Base-by-base conservation (phyloP, 2,797 vertebrate species). In the Sandelia bainsii region DNA sequence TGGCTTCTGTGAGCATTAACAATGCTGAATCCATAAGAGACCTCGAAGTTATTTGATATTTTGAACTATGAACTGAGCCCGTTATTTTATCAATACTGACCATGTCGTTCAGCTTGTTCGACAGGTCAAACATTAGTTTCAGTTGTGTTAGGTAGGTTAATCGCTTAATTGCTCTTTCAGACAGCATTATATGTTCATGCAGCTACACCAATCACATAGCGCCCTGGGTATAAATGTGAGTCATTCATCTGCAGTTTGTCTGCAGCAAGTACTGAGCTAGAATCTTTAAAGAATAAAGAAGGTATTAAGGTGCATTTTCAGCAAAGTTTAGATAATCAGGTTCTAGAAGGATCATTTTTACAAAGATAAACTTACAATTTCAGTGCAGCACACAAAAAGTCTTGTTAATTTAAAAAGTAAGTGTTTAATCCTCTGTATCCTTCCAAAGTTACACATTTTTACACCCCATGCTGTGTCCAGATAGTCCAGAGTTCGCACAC, bases 141-240 rank as follows among this genome's bases (percentile, higher is more conserved):
- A 11, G 42, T 63, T 1, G 54, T n/a, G 22, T 61, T 17, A 54
- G 8, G 25, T 1, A 27, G 48, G 44, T 49, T 62, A 72, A 64
- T 29, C 29, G 37, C 60, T 56, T 40, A 57, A 37, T 49, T 52
- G 54, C 22, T 45, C 50, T 23, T 75, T 66, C 62, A 20, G 40
- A 29, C 12, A 40, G 53, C 32, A 48, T 14, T 11, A 34, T 8
- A 11, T 12, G 39, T 54, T 49, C 44, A 56, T 9, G 25, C 23
- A n/a, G 23, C 8, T 8, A 17, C 17, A 54, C 29, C 13, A 32
- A 34, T 65, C 57, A 51, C 22, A 49, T 8, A 3, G 20, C 40
- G 39, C n/a, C 42, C 19, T 27, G n/a, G 8, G 23, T 13, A 39
- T 14, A 70, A 52, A 63, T 42, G 17, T n/a, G 44, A 70, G 32